Base-by-base conservation (phyloP, 2,113 vertebrate genomes). In the Hippocampus mohnikei region DNA sequence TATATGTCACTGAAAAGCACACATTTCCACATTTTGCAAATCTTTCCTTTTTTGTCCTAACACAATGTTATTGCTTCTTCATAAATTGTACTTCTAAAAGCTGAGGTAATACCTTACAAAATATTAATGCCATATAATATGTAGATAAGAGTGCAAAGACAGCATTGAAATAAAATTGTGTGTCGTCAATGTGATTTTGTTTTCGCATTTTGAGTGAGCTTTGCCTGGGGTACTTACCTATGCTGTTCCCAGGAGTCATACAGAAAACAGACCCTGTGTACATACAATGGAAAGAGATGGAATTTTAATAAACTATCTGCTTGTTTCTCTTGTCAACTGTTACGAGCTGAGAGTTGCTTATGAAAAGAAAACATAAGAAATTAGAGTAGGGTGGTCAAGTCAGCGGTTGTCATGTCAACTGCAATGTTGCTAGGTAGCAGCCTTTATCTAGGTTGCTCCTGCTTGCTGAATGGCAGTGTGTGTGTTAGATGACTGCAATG, bases 241-340 rank as follows among this genome's bases (percentile, higher is more conserved):
- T 20, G 60, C 71, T 74, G 74, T 86, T 88, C 70, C 67, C 62
- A 2, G 89, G 85, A 74, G 80, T 58, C 89, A 90, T 88, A 81
- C 89, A 90, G 0, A 89, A 87, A 50, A 90, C 75, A 69, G 89
- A 89, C 70, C 88, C 89, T 91, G 81, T 75, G 70, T 66, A 73
- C 70, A 68, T 11, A 33, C 74, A 56, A 72, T 10, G 23, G 75
- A 84, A 65, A 81, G 41, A 76, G 42, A 81, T 59, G 75, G 69
- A 37, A n/a, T 56, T 23, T 72, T 62, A 23, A 27, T 25, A 46
- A 16, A 4, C 40, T 3, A 11, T 10, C 16, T 37, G 65, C 25
- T 29, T 44, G 3, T 66, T 44, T 20, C 27, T 50, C 16, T 9
- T 20, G 13, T n/a, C 18, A 37, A 66, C 25, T 46, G 25, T 16